Conservation (phyloP, 2,888 invertebrate species). For the Pollenia labialis region DNA sequence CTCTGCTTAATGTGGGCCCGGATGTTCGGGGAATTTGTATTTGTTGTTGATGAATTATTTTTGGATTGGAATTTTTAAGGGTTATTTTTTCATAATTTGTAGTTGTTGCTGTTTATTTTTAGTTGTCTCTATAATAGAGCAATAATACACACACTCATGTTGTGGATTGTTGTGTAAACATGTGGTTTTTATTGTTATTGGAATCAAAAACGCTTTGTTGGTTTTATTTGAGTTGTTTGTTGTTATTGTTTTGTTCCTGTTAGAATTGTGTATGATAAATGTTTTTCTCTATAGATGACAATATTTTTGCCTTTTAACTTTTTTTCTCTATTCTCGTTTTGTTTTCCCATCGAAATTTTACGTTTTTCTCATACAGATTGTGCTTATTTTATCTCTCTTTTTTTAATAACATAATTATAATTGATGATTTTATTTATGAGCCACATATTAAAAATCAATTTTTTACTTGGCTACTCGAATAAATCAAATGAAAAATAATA, state of each 20-base stretch:
- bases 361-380: slow-evolving; percentile 6
- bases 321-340: background rate
- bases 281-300: slow-evolving; percentile 31
- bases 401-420: slow-evolving; percentile 56
- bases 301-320: background rate
- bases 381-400: background rate
- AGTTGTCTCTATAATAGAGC: slow-evolving; percentile 8
- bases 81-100: slow-evolving; percentile 48
- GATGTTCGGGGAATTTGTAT: background rate
- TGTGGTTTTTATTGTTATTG: slow-evolving; percentile 71
- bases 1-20: background rate
- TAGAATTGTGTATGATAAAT: slow-evolving; percentile 58
- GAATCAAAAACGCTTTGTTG: slow-evolving; percentile 26
- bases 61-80: slow-evolving; percentile 35
- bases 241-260: slow-evolving; percentile 14
- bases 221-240: slow-evolving; percentile 1
- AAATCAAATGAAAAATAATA: slow-evolving; percentile 34
- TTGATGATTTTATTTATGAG: slow-evolving; percentile 63
- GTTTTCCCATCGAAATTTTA: background rate
- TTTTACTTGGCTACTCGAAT: slow-evolving; percentile 34
- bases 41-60: slow-evolving; percentile 49
- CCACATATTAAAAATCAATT: slow-evolving; percentile 69
- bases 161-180: slow-evolving; percentile 61
- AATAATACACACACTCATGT: background rate
- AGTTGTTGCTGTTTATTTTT: background rate